phyloP scores from a whole-genome alignment of 2,113 vertebrate species.

The Aramus guarauna region DNA sequence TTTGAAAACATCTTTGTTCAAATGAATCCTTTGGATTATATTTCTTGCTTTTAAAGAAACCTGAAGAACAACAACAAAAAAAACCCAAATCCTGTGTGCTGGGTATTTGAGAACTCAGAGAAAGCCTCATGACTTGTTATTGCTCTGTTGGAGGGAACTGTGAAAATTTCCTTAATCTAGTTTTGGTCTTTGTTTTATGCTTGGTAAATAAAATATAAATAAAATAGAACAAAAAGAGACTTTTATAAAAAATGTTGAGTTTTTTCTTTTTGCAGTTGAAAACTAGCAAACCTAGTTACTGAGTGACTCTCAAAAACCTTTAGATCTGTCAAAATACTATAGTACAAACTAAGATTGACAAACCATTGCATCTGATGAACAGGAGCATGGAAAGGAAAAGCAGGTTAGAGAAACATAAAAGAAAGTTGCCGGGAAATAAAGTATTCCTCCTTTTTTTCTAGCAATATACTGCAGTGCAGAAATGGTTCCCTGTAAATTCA shows the following conservation, averaged over 20 bases:
- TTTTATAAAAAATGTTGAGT: neutral
- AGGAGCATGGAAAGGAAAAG: neutral
- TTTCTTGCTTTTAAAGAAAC: neutral
- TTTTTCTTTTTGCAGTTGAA: neutral
- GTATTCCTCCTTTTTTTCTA: too few relatives aligned
- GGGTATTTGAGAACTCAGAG: neutral
- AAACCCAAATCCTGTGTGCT: neutral
- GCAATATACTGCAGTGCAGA: neutral
- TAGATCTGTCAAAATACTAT: neutral
- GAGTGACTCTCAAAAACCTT: neutral
- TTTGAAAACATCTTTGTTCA: neutral
- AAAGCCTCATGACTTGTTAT: neutral
- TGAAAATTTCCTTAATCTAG: neutral
- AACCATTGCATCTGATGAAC: neutral
- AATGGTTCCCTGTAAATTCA: constrained; percentile 22
- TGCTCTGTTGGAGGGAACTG: neutral
- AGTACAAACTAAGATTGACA: neutral
- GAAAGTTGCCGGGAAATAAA: too few relatives aligned
- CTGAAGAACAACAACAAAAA: neutral
- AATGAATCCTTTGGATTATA: neutral
- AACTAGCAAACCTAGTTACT: neutral
- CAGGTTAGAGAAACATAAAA: neutral
- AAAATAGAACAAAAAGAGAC: neutral
- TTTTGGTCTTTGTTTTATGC: neutral
- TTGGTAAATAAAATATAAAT: neutral